phyloP scores from a whole-genome alignment of 2,888 invertebrate genomes.

The Tanytarsus gracilentus region DNA sequence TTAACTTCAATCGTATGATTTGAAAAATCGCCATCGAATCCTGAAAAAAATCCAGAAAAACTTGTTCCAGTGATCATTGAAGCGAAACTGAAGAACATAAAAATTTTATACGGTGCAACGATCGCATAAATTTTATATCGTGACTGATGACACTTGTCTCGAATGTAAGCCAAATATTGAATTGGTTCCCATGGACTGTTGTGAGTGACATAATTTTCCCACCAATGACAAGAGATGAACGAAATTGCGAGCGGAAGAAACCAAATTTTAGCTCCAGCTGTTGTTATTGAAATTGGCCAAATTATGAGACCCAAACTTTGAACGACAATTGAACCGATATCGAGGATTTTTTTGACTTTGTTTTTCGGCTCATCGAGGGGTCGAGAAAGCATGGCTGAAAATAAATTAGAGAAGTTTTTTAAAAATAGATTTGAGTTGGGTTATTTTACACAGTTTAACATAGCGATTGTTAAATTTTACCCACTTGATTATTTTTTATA shows the following conservation, averaged over 20 bases:
- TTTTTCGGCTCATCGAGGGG: conserved; percentile 35
- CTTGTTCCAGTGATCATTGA: conserved; percentile 46
- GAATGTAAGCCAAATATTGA: conserved; percentile 43
- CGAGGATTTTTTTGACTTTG: conserved; percentile 44
- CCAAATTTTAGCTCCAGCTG: neutral
- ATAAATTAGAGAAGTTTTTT: neutral
- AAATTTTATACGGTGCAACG: conserved; percentile 66
- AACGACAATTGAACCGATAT: conserved; percentile 52
- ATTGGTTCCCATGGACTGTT: conserved; percentile 38
- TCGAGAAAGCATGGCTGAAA: conserved; percentile 26
- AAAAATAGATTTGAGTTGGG: neutral
- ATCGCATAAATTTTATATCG: conserved; percentile 66
- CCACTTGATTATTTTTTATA: neutral
- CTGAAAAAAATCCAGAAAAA: conserved; percentile 42
- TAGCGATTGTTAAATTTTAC: no score
- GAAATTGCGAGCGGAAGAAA: conserved; percentile 53
- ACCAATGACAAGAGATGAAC: conserved; percentile 69
- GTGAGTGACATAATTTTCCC: conserved; percentile 66
- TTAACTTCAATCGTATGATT: conserved; percentile 47
- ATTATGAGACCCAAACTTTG: conserved; percentile 60
- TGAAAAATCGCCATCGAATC: conserved; percentile 45
- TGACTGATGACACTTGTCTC: conserved; percentile 51
- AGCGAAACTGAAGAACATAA: conserved; percentile 58
- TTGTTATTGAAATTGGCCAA: conserved; percentile 50
- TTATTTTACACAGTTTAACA: no score